phyloP scores from a whole-genome alignment of 2,888 invertebrate species.

The Hedya salicella region DNA sequence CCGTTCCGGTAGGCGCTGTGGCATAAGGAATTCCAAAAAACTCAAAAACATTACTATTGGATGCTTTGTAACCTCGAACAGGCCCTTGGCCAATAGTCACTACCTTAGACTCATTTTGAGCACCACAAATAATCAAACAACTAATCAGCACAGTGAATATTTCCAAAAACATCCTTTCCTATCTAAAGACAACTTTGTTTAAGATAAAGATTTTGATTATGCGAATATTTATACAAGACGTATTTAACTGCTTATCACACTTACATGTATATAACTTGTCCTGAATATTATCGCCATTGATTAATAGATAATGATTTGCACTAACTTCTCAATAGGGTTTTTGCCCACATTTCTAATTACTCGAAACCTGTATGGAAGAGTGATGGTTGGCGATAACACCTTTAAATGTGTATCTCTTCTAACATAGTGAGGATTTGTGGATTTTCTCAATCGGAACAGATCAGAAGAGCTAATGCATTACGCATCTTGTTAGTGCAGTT shows the following conservation, averaged over 20 bases:
- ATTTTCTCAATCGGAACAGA: too few species aligned
- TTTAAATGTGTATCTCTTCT: too few species aligned
- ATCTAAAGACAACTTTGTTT: not conserved
- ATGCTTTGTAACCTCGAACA: slow-evolving; percentile 13
- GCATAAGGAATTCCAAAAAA: slow-evolving; percentile 31
- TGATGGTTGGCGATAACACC: too few species aligned
- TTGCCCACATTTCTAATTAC: too few species aligned
- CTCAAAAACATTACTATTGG: slow-evolving; percentile 10
- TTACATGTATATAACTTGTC: too few species aligned
- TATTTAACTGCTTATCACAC: too few species aligned
- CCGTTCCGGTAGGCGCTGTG: slow-evolving; percentile 11
- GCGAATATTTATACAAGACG: not conserved
- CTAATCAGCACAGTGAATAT: not conserved
- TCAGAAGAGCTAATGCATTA: too few species aligned
- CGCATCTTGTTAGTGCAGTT: too few species aligned
- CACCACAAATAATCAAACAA: not conserved
- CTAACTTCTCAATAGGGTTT: too few species aligned
- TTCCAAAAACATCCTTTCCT: not conserved
- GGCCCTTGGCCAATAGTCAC: slow-evolving; percentile 18
- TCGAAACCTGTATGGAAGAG: too few species aligned
- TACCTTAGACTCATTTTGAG: not conserved
- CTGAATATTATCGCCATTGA: not conserved
- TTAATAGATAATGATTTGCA: too few species aligned
- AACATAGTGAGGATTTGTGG: too few species aligned
- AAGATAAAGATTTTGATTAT: not conserved